Evolutionary conservation across 35 echinoderm and acorn worm species (phyloP).

Genomic region (Holothuria glaberrima): DNA sequence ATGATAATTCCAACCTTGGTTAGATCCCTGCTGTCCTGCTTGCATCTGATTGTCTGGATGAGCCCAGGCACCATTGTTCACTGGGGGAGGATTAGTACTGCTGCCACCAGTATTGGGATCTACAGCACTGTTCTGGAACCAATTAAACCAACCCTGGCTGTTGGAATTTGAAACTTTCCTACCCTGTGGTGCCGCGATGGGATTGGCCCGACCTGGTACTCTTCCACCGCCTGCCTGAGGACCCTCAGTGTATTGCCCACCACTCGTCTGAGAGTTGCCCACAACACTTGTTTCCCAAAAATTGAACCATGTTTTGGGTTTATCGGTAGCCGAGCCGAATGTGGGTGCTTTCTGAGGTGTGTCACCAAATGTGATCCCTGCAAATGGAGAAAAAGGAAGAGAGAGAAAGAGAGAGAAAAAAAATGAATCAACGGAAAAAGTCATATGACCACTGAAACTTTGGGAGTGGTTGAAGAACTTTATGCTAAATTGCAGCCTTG

Average conservation of each 20-base stretch:
- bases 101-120: not conserved
- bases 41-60: not conserved
- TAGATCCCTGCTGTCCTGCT: not conserved
- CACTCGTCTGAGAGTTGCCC: conserved; percentile 29
- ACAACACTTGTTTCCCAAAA: conserved; percentile 20
- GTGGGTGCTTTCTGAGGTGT: too few relatives aligned
- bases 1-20: not conserved
- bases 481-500: too few relatives aligned
- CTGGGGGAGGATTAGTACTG: not conserved
- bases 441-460: too few relatives aligned
- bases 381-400: too few relatives aligned
- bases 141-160: not conserved
- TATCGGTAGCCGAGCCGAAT: not conserved
- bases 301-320: conserved; percentile 44
- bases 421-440: too few relatives aligned
- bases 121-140: conserved; percentile 53
- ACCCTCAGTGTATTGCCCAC: not conserved
- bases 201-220: not conserved
- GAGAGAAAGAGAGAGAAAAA: too few relatives aligned
- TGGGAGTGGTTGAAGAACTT: too few relatives aligned
- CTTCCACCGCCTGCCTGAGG: conserved; percentile 6
- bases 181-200: not conserved
- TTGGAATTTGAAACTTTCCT: not conserved
- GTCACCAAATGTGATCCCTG: too few relatives aligned
- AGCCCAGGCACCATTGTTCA: not conserved